phyloP scores from a whole-genome alignment of 2,888 invertebrate genomes.

The Thelaira solivaga region DNA sequence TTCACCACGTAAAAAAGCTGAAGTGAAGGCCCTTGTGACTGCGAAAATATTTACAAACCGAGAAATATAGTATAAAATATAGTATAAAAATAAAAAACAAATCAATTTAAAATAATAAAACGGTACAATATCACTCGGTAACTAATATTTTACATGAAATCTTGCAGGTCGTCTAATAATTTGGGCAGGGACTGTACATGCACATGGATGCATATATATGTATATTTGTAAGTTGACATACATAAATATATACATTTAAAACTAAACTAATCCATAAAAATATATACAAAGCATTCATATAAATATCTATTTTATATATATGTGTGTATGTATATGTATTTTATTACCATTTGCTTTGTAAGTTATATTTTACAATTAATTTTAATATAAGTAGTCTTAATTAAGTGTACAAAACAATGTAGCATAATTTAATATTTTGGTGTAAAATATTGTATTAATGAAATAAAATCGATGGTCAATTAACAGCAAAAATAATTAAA shows the following conservation, averaged over 20 bases:
- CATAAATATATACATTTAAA: neutral
- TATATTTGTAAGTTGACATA: neutral
- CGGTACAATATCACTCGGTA: no score
- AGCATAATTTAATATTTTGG: neutral
- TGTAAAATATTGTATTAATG: neutral
- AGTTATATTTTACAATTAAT: neutral
- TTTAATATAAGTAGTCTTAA: neutral
- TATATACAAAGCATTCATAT: no score
- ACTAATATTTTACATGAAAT: no score
- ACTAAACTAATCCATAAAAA: neutral
- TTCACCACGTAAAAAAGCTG: no score
- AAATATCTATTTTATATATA: neutral
- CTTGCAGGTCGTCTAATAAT: no score
- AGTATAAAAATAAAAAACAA: no score
- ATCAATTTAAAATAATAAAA: no score
- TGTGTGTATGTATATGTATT: neutral
- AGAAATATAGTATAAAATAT: no score
- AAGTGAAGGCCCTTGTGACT: no score
- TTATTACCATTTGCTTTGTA: neutral
- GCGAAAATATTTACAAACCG: no score
- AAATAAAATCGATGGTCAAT: neutral
- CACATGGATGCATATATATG: neutral
- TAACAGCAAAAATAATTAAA: no score
- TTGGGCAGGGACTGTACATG: no score
- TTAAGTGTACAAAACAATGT: constrained; percentile 9